phyloP scores from a whole-genome alignment of 2,888 invertebrate species.

The Hetaerina titia region DNA sequence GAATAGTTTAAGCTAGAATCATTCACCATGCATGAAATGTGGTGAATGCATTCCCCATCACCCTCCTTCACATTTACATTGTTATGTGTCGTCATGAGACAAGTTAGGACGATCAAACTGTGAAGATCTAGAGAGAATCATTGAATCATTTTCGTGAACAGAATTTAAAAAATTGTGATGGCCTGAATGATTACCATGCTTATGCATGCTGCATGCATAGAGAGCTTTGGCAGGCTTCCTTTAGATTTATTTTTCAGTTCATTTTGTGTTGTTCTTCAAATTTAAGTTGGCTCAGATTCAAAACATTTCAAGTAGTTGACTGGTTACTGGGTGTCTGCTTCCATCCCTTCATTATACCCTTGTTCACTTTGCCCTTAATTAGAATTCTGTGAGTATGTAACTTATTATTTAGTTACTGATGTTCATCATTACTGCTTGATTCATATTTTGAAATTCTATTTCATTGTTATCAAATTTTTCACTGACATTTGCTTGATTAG shows the following conservation, averaged over 20 bases:
- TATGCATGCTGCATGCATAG: slow-evolving; percentile 14
- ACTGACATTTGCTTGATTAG: not conserved
- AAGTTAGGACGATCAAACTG: not conserved
- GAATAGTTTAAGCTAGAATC: too few relatives aligned
- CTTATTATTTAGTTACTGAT: not conserved
- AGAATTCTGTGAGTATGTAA: not conserved
- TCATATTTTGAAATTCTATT: not conserved
- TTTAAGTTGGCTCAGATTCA: not conserved
- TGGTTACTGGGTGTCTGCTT: not conserved
- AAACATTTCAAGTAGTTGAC: not conserved
- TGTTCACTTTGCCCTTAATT: not conserved
- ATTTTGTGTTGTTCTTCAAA: not conserved
- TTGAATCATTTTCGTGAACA: not conserved
- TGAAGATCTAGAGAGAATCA: not conserved
- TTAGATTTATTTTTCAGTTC: not conserved
- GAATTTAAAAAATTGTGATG: not conserved
- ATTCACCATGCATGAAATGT: too few relatives aligned
- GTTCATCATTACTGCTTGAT: slow-evolving; percentile 6
- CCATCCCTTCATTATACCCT: not conserved
- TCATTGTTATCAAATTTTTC: not conserved
- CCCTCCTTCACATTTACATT: too few relatives aligned
- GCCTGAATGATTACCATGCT: not conserved
- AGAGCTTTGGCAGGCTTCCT: not conserved
- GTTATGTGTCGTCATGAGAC: not conserved
- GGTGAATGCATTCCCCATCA: too few relatives aligned